Evolutionary conservation across 2,888 invertebrate genomes (phyloP).

Genomic region (Ditylenchus weischeri): DNA sequence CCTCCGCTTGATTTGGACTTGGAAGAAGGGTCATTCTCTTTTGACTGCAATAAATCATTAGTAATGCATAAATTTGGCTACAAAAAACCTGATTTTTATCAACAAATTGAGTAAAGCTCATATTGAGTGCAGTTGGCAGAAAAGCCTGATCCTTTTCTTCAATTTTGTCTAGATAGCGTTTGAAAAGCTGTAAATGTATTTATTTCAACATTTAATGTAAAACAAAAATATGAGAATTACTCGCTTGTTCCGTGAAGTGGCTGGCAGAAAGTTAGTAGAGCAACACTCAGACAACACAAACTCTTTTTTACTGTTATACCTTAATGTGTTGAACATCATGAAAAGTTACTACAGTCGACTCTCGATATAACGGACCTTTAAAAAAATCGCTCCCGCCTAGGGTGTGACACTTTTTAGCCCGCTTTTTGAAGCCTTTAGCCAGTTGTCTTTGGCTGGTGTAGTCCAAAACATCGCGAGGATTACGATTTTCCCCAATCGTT

Average conservation of each 20-base stretch:
- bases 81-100: not conserved
- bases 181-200: conserved; percentile 38
- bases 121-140: conserved; percentile 46
- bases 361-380: no score
- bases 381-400: no score
- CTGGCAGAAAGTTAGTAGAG: conserved; percentile 48
- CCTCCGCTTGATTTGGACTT: conserved; percentile 58
- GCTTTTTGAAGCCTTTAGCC: no score
- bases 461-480: no score
- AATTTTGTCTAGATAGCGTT: conserved; percentile 42
- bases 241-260: conserved; percentile 54
- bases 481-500: no score
- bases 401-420: no score
- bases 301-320: conserved; percentile 36
- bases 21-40: not conserved
- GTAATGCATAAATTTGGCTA: not conserved
- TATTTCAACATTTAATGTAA: not conserved
- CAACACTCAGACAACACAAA: conserved; percentile 32
- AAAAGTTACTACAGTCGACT: not conserved
- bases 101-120: conserved; percentile 31
- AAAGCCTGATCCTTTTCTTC: conserved; percentile 53
- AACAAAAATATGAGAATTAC: not conserved
- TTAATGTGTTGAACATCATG: not conserved
- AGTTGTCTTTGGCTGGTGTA: no score
- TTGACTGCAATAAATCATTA: no score